Base-by-base conservation (phyloP, 2,113 vertebrate species). In the Anarhynchus alexandrinus region DNA sequence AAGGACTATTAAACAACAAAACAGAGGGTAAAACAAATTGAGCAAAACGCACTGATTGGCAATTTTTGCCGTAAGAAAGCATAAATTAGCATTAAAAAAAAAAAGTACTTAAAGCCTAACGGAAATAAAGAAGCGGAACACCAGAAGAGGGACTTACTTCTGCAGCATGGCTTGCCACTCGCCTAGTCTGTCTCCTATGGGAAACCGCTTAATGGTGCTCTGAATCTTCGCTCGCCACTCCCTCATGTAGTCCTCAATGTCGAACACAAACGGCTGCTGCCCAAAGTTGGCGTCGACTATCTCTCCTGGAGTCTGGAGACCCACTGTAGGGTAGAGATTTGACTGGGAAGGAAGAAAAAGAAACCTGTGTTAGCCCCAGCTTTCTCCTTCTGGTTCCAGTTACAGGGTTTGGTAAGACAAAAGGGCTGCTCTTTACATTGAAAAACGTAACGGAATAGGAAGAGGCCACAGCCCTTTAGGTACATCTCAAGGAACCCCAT, bases 201-300 rank as follows among this genome's bases (percentile, higher is more conserved):
- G 99, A 95, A 99, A 99, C 85, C 99, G 98, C 47, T 99, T 98
- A 77, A 99, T 99, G 97, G 99, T 99, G 97, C 99, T 98, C 79
- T 99, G 99, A 95, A 99, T 99, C 98, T 99, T 99, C 18, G 99
- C 99, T 93, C 99, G 97, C 99, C 99, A 99, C 84, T 99, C 99
- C 76, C 99, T 99, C 99, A 99, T 99, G 98, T 99, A 99, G 98
- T 99, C 99, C 97, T 99, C 99, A 12, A 99, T 99, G 99, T 99
- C 99, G 23, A 99, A 99, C 94, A 99, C 99, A 96, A 99, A 99
- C 2, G 99, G 99, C 97, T 99, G 99, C 98, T 99, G 99, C 97
- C 99, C 99, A 86, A 99, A 99, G 98, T 99, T 99, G 94, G 99
- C 99, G 36, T 99, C 99, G 74, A 99, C 99, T 32, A 99, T 99